Conservation (phyloP, 2,113 vertebrate genomes). For the Brachypteracias leptosomus region DNA sequence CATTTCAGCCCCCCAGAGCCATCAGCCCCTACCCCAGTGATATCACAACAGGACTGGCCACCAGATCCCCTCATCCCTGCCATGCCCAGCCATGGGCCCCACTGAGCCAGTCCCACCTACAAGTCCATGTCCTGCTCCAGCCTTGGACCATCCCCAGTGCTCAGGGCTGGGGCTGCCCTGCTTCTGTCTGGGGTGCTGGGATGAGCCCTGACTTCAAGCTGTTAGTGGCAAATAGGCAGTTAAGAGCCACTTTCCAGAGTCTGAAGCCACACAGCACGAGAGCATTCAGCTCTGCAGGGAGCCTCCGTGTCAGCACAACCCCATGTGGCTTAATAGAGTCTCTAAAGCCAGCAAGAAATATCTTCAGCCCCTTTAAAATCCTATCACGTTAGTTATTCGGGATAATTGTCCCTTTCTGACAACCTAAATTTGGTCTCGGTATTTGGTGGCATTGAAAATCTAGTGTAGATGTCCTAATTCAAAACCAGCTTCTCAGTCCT, state of each 20-base stretch:
- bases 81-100: not conserved
- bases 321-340: not conserved
- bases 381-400: not conserved
- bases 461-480: not conserved
- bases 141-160: fast-evolving
- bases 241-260: not conserved
- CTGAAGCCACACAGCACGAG: not conserved
- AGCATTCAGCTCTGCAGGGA: not conserved
- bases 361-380: not conserved
- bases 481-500: not conserved
- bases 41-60: fast-evolving
- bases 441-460: not conserved
- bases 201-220: not conserved
- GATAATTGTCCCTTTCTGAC: not conserved
- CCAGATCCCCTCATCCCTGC: not conserved
- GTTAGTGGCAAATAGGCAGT: not conserved
- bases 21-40: not conserved
- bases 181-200: not conserved
- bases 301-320: not conserved
- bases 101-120: fast-evolving
- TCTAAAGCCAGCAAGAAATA: not conserved
- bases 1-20: fast-evolving
- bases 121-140: fast-evolving
- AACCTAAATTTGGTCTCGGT: not conserved
- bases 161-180: not conserved